A percentile compares a stretch with the other conserved stretches of the same genome.
Conservation (phyloP, 30 jellyfish, hydroid and myxozoan genomes). For the Aurelia aurita complex sp. Pacific region DNA sequence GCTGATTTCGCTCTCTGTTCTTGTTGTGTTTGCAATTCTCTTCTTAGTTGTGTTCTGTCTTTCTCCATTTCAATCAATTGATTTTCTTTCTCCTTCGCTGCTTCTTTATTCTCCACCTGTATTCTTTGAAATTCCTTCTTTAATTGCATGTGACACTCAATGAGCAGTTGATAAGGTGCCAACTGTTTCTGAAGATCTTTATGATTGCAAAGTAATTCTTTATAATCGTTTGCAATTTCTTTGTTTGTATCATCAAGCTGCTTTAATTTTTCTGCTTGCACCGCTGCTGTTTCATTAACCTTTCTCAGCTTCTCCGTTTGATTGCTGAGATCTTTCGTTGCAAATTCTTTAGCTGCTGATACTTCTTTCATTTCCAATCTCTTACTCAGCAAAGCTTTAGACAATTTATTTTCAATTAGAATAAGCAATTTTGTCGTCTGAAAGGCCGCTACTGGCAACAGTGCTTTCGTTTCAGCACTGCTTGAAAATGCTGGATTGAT, state of each 20-base stretch:
- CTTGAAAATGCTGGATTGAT: slow-evolving; percentile 44
- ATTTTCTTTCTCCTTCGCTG: neutral
- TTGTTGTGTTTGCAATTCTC: slow-evolving; percentile 42
- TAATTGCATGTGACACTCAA: slow-evolving; percentile 39
- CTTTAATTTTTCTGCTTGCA: slow-evolving; percentile 48
- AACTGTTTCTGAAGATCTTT: slow-evolving; percentile 50
- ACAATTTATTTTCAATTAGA: slow-evolving; percentile 48
- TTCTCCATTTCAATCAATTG: slow-evolving; percentile 29
- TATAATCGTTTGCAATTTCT: slow-evolving; percentile 12
- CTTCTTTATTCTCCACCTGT: slow-evolving; percentile 32
- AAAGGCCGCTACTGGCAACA: slow-evolving; percentile 53
- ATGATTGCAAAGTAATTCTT: slow-evolving; percentile 19
- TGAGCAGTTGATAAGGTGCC: slow-evolving; percentile 55
- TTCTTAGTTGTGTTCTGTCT: slow-evolving; percentile 43
- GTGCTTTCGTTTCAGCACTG: slow-evolving; percentile 65
- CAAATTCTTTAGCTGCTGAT: slow-evolving; percentile 59
- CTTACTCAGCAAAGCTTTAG: slow-evolving; percentile 72
- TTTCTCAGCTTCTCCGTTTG: slow-evolving; percentile 65
- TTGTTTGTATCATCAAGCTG: slow-evolving; percentile 26
- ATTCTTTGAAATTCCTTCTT: slow-evolving; percentile 46
- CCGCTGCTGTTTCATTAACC: slow-evolving; percentile 36
- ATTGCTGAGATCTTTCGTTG: slow-evolving; percentile 36
- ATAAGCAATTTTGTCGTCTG: slow-evolving; percentile 73
- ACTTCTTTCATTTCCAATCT: slow-evolving; percentile 63
- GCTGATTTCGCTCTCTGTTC: slow-evolving; percentile 14